A percentile compares a stretch with the other conserved stretches of the same genome.
phyloP scores from a whole-genome alignment of 2,797 vertebrate species.

The Tamandua tetradactyla region DNA sequence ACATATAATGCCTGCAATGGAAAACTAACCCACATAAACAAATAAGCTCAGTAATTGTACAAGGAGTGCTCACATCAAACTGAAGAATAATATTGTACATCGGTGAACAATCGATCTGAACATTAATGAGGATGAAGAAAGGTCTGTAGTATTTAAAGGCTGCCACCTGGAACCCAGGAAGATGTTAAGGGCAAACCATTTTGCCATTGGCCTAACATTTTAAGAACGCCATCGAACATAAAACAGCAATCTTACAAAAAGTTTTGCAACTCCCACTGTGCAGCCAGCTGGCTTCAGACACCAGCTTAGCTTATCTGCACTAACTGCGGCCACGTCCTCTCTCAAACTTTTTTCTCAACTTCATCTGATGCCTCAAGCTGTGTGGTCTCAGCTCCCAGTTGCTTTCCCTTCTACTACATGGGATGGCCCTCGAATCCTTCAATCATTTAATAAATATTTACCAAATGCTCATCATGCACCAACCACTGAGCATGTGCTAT shows the following conservation, averaged over 20 bases:
- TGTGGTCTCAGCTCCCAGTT: background rate
- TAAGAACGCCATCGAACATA: background rate
- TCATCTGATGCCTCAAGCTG: background rate
- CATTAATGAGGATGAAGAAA: background rate
- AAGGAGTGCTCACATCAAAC: background rate
- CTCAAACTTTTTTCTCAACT: background rate
- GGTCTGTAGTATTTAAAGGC: background rate
- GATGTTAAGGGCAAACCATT: background rate
- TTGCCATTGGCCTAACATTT: background rate
- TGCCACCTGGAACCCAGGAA: background rate
- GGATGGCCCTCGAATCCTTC: background rate
- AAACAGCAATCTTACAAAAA: background rate
- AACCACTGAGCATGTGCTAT: background rate
- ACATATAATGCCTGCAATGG: background rate
- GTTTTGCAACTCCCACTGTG: background rate
- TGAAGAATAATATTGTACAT: background rate
- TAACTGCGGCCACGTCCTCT: background rate
- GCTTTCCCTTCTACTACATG: background rate
- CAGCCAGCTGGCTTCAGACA: background rate
- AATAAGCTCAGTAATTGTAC: background rate
- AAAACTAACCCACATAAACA: slow-evolving; percentile 1
- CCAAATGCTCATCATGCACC: background rate
- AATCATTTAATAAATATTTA: slow-evolving; percentile 12
- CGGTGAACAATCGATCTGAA: background rate
- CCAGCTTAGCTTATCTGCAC: rapidly evolving